Conservation (phyloP, 2,888 invertebrate genomes). For the Hirtodrosophila cameraria region DNA sequence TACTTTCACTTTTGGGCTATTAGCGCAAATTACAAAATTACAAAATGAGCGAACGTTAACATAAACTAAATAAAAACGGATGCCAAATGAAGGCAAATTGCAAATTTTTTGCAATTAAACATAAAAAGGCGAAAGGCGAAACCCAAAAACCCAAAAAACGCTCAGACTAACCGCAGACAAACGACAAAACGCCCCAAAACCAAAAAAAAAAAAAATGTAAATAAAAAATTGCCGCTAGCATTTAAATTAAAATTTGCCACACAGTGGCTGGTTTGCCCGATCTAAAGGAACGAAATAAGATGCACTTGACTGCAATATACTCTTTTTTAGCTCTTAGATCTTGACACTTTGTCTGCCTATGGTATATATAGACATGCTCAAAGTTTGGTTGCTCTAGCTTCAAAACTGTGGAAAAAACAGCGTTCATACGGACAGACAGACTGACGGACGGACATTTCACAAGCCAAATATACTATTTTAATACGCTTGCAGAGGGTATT, state of each 20-base stretch:
- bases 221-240: slow-evolving; percentile 41
- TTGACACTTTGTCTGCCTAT: too few species aligned
- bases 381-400: too few species aligned
- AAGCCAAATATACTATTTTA: too few species aligned
- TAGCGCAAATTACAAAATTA: slow-evolving; percentile 51
- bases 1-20: slow-evolving; percentile 37
- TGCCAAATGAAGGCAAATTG: slow-evolving; percentile 48
- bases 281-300: too few species aligned
- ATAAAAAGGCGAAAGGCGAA: slow-evolving; percentile 29
- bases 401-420: too few species aligned
- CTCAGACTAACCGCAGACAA: slow-evolving; percentile 57
- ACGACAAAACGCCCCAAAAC: slow-evolving; percentile 18
- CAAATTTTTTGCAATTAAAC: slow-evolving; percentile 63
- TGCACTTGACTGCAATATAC: too few species aligned
- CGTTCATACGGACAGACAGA: too few species aligned
- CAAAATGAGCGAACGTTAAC: slow-evolving; percentile 43
- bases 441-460: too few species aligned
- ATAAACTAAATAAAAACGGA: slow-evolving; percentile 53
- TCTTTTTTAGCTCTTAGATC: too few species aligned
- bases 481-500: too few species aligned
- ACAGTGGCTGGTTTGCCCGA: slow-evolving; percentile 5
- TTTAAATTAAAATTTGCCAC: slow-evolving; percentile 51
- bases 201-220: not conserved
- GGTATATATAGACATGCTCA: too few species aligned
- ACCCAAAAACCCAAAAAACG: slow-evolving; percentile 8